Conservation (phyloP, 2,888 invertebrate species). For the Lasioglossum pauxillum region DNA sequence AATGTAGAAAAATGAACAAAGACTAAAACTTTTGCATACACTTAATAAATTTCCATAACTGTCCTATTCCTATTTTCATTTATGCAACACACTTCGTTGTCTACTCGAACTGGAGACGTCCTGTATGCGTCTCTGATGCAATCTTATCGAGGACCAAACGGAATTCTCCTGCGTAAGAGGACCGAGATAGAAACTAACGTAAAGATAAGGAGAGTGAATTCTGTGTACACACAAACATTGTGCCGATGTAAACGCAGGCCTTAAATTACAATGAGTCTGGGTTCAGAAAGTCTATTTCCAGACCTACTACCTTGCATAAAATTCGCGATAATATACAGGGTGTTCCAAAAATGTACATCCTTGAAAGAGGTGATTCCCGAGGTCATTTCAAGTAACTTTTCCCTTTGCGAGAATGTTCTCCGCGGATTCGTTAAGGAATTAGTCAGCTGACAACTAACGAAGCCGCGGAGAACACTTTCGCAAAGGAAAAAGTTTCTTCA, state of each 20-base stretch:
- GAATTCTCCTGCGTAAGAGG: slow-evolving; percentile 23
- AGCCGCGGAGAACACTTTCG: too few relatives aligned
- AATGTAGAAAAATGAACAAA: background rate
- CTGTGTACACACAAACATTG: slow-evolving; percentile 30
- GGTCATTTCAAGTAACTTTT: background rate
- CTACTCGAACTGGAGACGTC: background rate
- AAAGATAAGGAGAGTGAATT: slow-evolving; percentile 52
- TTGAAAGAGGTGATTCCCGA: background rate
- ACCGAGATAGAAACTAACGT: slow-evolving; percentile 27
- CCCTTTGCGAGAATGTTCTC: background rate
- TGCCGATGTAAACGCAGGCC: background rate
- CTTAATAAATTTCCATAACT: background rate
- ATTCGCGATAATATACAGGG: background rate
- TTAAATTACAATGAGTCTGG: slow-evolving; percentile 1
- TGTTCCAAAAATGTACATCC: background rate
- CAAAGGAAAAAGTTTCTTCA: too few relatives aligned
- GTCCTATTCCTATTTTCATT: background rate
- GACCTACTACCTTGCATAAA: background rate
- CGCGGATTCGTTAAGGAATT: too few relatives aligned
- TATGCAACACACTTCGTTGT: background rate
- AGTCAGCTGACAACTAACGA: too few relatives aligned
- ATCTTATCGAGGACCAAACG: slow-evolving; percentile 33
- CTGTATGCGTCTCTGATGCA: slow-evolving; percentile 24
- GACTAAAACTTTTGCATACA: too few relatives aligned
- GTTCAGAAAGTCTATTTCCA: slow-evolving; percentile 2